These are phyloP conservation scores for Scaptomyza graminum DNA, from an alignment of 1,140 invertebrate genomes.

Conservation along the genomic window DNA sequence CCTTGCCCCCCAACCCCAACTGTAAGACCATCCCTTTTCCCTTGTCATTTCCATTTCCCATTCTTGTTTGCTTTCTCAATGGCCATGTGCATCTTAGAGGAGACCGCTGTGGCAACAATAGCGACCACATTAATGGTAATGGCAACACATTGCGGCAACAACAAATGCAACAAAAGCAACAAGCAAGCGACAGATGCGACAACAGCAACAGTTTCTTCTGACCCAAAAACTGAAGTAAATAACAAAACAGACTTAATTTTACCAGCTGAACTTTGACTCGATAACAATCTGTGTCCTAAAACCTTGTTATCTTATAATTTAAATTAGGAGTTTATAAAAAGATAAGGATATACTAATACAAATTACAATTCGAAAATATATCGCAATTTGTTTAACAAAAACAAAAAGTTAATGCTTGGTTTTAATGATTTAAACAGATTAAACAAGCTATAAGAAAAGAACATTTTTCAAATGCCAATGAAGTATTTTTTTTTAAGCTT, in stretches of 20 bases:
- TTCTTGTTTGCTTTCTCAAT: slow-evolving; percentile 2
- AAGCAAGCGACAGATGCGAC: slow-evolving; percentile 25
- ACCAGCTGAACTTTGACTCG: not conserved
- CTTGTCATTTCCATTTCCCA: slow-evolving; percentile 5
- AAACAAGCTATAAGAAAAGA: too few relatives aligned
- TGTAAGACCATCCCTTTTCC: not conserved
- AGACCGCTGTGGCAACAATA: slow-evolving; percentile 53
- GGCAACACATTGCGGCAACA: slow-evolving; percentile 71
- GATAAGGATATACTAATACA: too few relatives aligned
- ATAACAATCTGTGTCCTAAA: slow-evolving; percentile 11
- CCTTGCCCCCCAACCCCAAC: not conserved
- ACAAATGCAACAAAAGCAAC: slow-evolving; percentile 54
- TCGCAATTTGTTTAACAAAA: too few relatives aligned
- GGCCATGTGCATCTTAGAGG: slow-evolving; percentile 36
- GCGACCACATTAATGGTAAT: slow-evolving; percentile 65
- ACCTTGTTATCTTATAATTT: slow-evolving; percentile 10
- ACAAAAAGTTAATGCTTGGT: too few relatives aligned
- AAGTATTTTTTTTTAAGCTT: too few relatives aligned
- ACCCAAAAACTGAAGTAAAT: slow-evolving; percentile 58
- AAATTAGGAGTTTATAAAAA: not conserved
- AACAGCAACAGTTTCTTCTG: slow-evolving; percentile 57
- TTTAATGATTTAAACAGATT: too few relatives aligned
- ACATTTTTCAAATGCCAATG: too few relatives aligned
- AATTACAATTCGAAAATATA: too few relatives aligned
- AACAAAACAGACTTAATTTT: slow-evolving; percentile 14